phyloP scores from a whole-genome alignment of 2,113 vertebrate species.

The Platichthys flesus region DNA sequence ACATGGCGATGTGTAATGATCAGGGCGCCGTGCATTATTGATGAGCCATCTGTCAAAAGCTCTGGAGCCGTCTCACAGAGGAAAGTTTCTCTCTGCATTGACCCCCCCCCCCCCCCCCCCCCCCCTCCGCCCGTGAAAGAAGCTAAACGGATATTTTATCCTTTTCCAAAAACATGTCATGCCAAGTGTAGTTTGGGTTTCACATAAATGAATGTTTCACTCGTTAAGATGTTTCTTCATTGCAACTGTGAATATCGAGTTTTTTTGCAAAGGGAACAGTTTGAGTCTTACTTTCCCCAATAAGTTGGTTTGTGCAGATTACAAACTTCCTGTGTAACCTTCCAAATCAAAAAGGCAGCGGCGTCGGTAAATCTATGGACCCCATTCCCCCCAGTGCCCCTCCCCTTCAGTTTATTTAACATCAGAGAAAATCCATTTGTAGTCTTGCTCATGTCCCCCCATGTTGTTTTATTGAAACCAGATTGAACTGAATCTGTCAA shows the following conservation, averaged over 20 bases:
- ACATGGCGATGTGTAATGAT: conserved; percentile 70
- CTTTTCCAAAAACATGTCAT: conserved; percentile 21
- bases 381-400: background rate
- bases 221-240: background rate
- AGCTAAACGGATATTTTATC: conserved; percentile 26
- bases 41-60: conserved; percentile 75
- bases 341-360: conserved; percentile 44
- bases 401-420: conserved; percentile 57
- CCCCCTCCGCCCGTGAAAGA: background rate
- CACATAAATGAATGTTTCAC: conserved; percentile 3
- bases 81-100: conserved; percentile 14
- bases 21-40: conserved; percentile 70
- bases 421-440: conserved; percentile 67
- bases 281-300: conserved; percentile 14
- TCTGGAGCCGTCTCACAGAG: conserved; percentile 31
- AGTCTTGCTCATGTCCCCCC: conserved; percentile 34
- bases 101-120: conserved; percentile 14
- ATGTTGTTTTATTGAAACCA: conserved; percentile 70
- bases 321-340: conserved; percentile 44
- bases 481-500: conserved; percentile 64
- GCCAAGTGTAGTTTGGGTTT: background rate
- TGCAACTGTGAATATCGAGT: background rate
- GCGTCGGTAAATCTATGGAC: conserved; percentile 41
- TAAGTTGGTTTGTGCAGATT: conserved; percentile 43
- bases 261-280: no score